Evolutionary conservation across 2,888 invertebrate genomes (phyloP).

Genomic region (Brachycybe producta): DNA sequence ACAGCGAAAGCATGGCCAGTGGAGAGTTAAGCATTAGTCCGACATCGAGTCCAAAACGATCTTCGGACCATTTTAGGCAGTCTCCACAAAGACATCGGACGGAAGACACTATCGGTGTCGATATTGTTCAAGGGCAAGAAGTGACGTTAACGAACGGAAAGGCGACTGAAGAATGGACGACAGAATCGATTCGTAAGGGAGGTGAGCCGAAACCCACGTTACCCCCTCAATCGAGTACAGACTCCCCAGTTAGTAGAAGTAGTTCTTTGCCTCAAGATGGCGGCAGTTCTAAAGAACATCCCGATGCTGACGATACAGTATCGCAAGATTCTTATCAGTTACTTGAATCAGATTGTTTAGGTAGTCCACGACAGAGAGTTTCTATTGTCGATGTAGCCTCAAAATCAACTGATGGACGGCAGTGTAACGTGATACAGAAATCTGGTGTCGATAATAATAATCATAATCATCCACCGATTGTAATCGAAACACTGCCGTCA

Average conservation of each 20-base stretch:
- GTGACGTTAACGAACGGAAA: neutral
- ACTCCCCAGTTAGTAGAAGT: conserved; percentile 17
- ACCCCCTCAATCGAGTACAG: conserved; percentile 1
- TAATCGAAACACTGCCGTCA: neutral
- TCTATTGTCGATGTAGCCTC: neutral
- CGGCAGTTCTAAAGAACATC: conserved; percentile 24
- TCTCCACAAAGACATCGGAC: no score
- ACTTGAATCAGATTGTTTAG: conserved; percentile 12
- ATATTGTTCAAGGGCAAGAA: neutral
- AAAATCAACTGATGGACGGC: no score
- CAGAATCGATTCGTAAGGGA: neutral
- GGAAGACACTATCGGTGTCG: neutral
- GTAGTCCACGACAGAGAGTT: conserved; percentile 6
- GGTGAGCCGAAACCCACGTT: neutral
- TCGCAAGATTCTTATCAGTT: conserved; percentile 27
- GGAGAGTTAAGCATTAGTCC: conserved; percentile 5
- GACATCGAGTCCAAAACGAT: conserved; percentile 3
- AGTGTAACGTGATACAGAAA: no score
- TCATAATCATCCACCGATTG: neutral
- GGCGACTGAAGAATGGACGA: neutral
- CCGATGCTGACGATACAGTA: conserved; percentile 30
- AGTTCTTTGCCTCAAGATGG: conserved; percentile 16
- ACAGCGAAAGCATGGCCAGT: conserved; percentile 11
- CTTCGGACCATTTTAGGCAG: conserved; percentile 1
- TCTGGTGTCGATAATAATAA: no score